Base-by-base conservation (phyloP, 2,888 invertebrate genomes). In the Eupithecia tripunctaria region DNA sequence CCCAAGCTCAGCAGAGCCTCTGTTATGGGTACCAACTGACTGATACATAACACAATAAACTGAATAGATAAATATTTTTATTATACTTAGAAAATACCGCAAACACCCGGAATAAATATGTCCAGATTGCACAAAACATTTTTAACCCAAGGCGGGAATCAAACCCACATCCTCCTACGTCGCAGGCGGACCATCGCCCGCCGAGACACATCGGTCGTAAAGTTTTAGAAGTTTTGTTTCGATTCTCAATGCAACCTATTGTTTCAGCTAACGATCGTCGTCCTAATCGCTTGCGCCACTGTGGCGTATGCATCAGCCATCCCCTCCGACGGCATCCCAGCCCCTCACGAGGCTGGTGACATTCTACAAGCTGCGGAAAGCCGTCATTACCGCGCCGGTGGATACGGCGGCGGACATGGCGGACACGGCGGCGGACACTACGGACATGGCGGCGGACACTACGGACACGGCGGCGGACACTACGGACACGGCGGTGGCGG, bases 231-330 rank as follows among this genome's bases (percentile, higher is more conserved):
- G 3, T 10, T 51, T 51, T 21, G 10, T 21, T 51, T 3, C 21
- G 21, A 21, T 51, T 51, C 21, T 21, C 51, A 51, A 51, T 51
- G 51, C 41, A 41, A 21, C 21, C 21, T 14, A 64, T 69, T 29
- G 25, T 82, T 81, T 18, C 78, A 84, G 84, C 76, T 82, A 27
- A 78, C 79, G 62, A 71, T 79, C 36, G 76, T 78, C 67, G 73
- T 76, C 38, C 32, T 84, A 27, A 36, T 82, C 67, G 63, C 80
- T n/a, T 82, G 82, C 71, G 80, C 82, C 51, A 76, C 79, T 21
- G 67, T 80, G 62, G 82, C 79, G 47, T 76, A 75, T 56, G 80
- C 77, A 14, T 77, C 77, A 14, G 68, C 72, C n/a, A 51, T 76
- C 25, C 76, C 73, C 21, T 41, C 60, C 1, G 62, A n/a, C 7